Percentiles rank a stretch among this genome's conserved stretches.
These are phyloP conservation scores for Progne subis DNA, from an alignment of 2,113 vertebrate species.

Conservation along the genomic window DNA sequence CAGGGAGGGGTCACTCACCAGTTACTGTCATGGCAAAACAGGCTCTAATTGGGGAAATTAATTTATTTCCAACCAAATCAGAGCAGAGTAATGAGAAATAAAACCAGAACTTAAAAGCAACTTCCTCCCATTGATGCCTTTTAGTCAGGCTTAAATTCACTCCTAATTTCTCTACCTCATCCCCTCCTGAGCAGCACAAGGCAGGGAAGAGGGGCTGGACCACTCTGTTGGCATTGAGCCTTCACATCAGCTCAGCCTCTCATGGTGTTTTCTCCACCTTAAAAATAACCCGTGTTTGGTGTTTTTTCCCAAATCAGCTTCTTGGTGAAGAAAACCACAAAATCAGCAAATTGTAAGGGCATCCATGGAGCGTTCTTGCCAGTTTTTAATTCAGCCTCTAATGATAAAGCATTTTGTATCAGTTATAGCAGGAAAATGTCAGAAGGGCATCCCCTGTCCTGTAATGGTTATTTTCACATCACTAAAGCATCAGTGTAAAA, in stretches of 20 bases:
- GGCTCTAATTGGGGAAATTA: background rate
- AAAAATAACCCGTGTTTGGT: background rate
- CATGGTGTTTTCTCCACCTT: background rate
- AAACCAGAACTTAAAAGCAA: background rate
- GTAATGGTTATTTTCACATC: background rate
- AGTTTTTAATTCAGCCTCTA: background rate
- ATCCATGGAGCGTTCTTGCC: background rate
- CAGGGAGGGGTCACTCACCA: background rate
- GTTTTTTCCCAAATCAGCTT: background rate
- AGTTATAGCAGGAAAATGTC: background rate
- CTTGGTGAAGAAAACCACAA: background rate
- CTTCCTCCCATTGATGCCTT: background rate
- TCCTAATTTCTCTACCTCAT: background rate
- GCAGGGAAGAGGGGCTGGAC: background rate
- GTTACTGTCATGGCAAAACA: background rate
- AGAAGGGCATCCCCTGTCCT: background rate
- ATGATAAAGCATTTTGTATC: background rate
- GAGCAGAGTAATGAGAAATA: background rate
- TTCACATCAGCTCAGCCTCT: background rate
- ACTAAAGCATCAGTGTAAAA: background rate
- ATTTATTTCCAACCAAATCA: background rate
- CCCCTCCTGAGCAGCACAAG: background rate
- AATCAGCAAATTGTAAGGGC: background rate
- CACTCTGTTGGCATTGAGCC: background rate
- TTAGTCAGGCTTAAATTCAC: background rate